Base-by-base conservation (phyloP, 2,797 vertebrate species). In the Cynodonichthys magdalenae region DNA sequence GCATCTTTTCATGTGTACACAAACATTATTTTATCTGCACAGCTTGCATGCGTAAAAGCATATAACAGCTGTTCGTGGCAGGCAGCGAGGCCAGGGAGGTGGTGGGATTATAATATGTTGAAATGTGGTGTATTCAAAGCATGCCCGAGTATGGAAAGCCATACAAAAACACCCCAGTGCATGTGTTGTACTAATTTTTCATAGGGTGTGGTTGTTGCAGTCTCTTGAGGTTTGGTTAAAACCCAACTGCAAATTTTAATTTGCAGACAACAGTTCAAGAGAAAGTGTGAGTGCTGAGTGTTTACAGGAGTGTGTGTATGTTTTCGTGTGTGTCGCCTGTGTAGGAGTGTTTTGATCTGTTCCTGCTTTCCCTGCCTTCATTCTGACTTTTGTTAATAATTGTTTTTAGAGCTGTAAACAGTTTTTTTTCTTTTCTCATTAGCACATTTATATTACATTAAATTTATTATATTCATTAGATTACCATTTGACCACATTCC, bases 121-220 rank as follows among this genome's bases (percentile, higher is more conserved):
- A 67, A 75, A 75, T 78, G 83, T 56, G 84, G 80, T 69, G 77
- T 48, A 82, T 65, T 82, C 57, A 64, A 24, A 64, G 79, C 81
- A 67, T 81, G 75, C 39, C 57, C 47, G 29, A n/a, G 63, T 79
- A 71, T 74, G 71, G 80, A 83, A 81, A 67, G 59, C 63, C 68
- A 68, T 82, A 77, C n/a, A 73, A 65, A 24, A 67, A 79, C 67
- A 63, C 62, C 59, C 67, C 71, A 65, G 79, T 75, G 60, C 53
- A 63, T 85, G 85, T 84, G 86, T 81, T 76, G 51, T 58, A 70
- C 84, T 86, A 84, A 91, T 88, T 89, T 84, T 72, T 90, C 64
- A 39, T 28, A 60, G 90, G 91, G 89, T 84, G 92, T 89, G 91
- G 87, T 79, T 80, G 80, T 79, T 83, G 75, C 56, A 75, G 78